Evolutionary conservation across 2,888 invertebrate genomes (phyloP).

Genomic region (Hyalella azteca): DNA sequence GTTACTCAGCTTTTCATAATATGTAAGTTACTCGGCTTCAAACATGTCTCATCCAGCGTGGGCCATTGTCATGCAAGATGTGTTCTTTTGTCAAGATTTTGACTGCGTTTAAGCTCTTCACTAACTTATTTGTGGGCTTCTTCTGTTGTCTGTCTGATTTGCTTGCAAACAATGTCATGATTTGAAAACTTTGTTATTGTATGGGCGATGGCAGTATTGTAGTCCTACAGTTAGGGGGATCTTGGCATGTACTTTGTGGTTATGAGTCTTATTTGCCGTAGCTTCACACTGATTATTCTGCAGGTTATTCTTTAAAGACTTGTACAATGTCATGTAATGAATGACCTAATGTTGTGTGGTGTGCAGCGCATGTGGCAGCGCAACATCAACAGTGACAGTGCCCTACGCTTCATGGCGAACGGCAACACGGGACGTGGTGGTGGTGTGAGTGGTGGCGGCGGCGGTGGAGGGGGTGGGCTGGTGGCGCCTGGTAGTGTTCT

Average conservation of each 20-base stretch:
- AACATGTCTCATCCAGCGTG: too few species aligned
- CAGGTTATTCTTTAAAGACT: too few species aligned
- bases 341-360: not conserved
- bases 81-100: too few species aligned
- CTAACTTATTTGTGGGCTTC: not conserved
- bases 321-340: too few species aligned
- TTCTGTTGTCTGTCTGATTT: not conserved
- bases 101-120: not conserved
- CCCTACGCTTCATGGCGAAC: conserved; percentile 64
- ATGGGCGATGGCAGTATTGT: not conserved
- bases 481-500: conserved; percentile 61
- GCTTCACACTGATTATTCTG: not conserved
- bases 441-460: conserved; percentile 62
- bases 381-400: conserved; percentile 68
- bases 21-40: too few species aligned
- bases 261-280: not conserved
- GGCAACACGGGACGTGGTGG: conserved; percentile 61
- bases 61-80: too few species aligned
- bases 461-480: conserved; percentile 65
- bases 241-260: not conserved
- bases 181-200: not conserved
- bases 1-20: too few species aligned
- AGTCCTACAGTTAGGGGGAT: not conserved
- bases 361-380: conserved; percentile 65
- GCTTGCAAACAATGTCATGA: not conserved